Conservation (phyloP, 2,888 invertebrate genomes). For the Melanotus villosus region DNA sequence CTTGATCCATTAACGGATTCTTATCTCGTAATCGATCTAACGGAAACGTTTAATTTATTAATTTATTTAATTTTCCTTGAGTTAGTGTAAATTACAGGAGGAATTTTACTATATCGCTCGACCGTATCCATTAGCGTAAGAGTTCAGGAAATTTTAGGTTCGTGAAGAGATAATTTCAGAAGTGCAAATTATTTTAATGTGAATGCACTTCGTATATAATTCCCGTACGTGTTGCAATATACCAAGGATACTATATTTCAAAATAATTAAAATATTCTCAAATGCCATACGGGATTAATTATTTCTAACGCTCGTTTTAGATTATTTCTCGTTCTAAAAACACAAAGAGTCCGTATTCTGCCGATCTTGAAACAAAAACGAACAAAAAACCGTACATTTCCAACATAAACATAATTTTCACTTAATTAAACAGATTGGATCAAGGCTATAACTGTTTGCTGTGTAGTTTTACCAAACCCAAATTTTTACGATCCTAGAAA, state of each 20-base stretch:
- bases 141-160: not conserved
- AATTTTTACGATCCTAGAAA: constrained; percentile 6
- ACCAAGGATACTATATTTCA: not conserved
- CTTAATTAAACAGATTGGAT: constrained; percentile 9
- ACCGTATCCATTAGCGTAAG: not conserved
- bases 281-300: not conserved
- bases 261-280: constrained; percentile 1
- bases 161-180: not conserved
- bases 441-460: constrained; percentile 11
- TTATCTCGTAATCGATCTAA: not conserved
- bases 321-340: not conserved
- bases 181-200: not conserved
- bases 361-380: not conserved
- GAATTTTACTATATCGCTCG: not conserved
- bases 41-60: constrained; percentile 19
- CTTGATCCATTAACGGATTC: not conserved
- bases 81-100: not conserved
- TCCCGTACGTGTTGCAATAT: not conserved
- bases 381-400: not conserved
- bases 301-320: not conserved
- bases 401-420: constrained; percentile 4
- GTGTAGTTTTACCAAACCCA: constrained; percentile 10
- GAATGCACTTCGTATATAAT: not conserved
- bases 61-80: constrained; percentile 10
- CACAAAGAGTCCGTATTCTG: no score